Conservation (phyloP, 2,113 vertebrate species). For the Cathartes aura region DNA sequence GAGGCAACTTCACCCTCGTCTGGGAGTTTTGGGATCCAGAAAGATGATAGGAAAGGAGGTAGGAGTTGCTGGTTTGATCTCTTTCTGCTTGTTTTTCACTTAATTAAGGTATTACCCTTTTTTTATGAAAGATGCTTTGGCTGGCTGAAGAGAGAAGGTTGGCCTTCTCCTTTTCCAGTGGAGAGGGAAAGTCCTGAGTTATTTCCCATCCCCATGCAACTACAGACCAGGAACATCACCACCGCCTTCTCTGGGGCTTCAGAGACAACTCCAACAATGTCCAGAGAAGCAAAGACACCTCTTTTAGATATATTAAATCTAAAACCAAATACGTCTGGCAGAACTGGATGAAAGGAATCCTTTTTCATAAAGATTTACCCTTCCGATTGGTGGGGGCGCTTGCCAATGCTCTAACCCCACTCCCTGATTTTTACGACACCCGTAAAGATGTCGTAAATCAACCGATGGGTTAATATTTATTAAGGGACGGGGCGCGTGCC, state of each 20-base stretch:
- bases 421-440: neutral
- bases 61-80: neutral
- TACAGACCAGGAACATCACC: neutral
- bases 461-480: neutral
- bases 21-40: neutral
- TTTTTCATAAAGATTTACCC: neutral
- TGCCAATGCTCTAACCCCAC: neutral
- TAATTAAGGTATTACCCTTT: neutral
- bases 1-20: neutral
- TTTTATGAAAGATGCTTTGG: neutral
- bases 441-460: neutral
- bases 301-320: neutral
- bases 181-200: neutral
- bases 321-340: neutral
- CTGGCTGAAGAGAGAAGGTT: rapidly evolving
- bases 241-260: neutral
- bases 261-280: neutral
- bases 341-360: neutral
- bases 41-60: neutral
- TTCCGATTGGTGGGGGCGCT: rapidly evolving
- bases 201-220: neutral
- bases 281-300: neutral
- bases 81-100: neutral
- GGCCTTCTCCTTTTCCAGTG: neutral
- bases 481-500: neutral